Percentiles rank a stretch among this genome's conserved stretches.
Evolutionary conservation across 53 echinoderm and acorn worm species (phyloP).

Genomic region (Patiria pectinifera): DNA sequence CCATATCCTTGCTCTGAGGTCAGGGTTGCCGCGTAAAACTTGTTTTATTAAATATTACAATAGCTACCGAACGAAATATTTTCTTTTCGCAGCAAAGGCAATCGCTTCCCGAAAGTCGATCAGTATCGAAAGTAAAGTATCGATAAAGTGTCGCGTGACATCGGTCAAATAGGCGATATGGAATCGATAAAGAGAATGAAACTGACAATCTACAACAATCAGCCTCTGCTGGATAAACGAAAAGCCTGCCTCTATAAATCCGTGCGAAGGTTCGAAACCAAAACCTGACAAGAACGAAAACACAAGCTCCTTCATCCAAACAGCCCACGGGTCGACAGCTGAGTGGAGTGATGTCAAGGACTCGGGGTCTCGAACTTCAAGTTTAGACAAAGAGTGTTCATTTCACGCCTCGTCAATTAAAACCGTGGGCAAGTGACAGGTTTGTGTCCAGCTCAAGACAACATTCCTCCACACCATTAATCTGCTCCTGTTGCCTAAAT

Average conservation of each 20-base stretch:
- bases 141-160: background rate
- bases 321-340: background rate
- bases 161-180: background rate
- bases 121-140: background rate
- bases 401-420: slow-evolving; percentile 8
- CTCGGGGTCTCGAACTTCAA: background rate
- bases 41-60: too few species aligned
- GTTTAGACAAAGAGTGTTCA: slow-evolving; percentile 2
- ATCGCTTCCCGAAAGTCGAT: too few species aligned
- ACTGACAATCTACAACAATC: background rate
- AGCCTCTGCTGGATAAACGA: background rate
- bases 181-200: background rate
- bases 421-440: background rate
- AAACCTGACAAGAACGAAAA: background rate
- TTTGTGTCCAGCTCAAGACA: background rate
- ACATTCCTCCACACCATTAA: background rate
- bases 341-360: background rate
- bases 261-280: background rate
- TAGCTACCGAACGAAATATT: too few species aligned
- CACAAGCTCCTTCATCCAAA: background rate
- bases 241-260: background rate
- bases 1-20: too few species aligned
- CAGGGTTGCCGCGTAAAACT: too few species aligned
- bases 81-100: too few species aligned
- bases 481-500: background rate